phyloP scores from a whole-genome alignment of 2,113 vertebrate genomes.

The Dicerorhinus sumatrensis region DNA sequence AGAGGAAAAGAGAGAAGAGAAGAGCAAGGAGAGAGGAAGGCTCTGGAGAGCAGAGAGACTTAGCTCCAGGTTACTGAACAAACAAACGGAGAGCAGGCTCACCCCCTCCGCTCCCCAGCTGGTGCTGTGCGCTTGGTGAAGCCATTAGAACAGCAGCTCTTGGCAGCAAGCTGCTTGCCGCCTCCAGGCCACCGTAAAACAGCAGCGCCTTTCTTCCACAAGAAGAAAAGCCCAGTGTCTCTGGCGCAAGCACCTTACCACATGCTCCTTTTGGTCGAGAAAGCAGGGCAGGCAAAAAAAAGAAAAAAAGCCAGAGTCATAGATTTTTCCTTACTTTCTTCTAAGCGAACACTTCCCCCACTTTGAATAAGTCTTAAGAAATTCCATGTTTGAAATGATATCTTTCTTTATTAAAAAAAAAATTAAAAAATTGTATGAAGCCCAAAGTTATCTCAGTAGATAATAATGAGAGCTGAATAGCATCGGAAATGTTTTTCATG shows the following conservation, averaged over 20 bases:
- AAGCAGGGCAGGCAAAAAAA: slow-evolving; percentile 56
- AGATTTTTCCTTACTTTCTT: slow-evolving; percentile 56
- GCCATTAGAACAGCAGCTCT: slow-evolving; percentile 63
- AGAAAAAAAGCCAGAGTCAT: slow-evolving; percentile 38
- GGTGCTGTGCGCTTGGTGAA: slow-evolving; percentile 80
- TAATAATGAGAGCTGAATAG: neutral
- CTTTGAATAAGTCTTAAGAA: slow-evolving; percentile 18
- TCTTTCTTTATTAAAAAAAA: neutral
- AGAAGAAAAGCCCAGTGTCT: slow-evolving; percentile 89
- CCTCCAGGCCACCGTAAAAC: slow-evolving; percentile 88
- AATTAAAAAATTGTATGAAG: neutral
- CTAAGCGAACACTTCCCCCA: neutral
- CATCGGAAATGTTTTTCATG: neutral
- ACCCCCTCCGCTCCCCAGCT: slow-evolving; percentile 24
- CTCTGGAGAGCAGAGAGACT: neutral
- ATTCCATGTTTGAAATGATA: neutral
- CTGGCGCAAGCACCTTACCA: slow-evolving; percentile 86
- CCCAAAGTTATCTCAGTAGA: neutral
- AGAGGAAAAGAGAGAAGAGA: neutral
- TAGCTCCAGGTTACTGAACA: slow-evolving; percentile 46
- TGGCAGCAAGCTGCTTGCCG: slow-evolving; percentile 75
- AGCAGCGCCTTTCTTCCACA: slow-evolving; percentile 87
- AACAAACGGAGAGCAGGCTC: slow-evolving; percentile 55
- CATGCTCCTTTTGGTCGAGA: slow-evolving; percentile 83
- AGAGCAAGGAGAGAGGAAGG: neutral